These are phyloP conservation scores for Sussaba pulchella DNA, from an alignment of 2,888 invertebrate species.

Conservation along the genomic window DNA sequence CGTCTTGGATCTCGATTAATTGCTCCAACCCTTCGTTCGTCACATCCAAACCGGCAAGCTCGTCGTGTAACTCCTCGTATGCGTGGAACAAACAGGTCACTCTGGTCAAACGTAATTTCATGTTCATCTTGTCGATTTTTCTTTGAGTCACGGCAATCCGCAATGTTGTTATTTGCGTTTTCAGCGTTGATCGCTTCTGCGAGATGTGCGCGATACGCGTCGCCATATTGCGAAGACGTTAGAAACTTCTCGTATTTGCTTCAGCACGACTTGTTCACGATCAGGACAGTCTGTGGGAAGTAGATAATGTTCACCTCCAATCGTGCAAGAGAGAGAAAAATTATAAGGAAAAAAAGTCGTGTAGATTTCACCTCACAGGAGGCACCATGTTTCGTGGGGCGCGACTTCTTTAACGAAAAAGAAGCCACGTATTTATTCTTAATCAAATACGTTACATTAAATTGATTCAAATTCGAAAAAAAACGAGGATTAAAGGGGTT, in stretches of 20 bases:
- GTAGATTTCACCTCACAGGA: constrained; percentile 62
- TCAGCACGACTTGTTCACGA: no score
- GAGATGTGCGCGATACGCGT: constrained; percentile 36
- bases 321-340: background rate
- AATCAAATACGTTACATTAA: no score
- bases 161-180: constrained; percentile 40
- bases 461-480: no score
- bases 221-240: no score
- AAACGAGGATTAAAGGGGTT: no score
- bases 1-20: no score
- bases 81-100: constrained; percentile 35
- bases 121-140: constrained; percentile 24
- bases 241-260: no score
- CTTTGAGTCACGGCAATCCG: constrained; percentile 36
- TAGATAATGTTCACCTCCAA: no score
- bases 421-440: no score
- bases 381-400: no score
- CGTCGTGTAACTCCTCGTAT: constrained; percentile 44
- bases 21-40: background rate
- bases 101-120: constrained; percentile 40
- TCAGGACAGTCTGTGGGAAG: no score
- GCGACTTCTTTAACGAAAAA: no score
- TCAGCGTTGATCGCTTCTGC: constrained; percentile 38
- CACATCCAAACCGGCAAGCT: constrained; percentile 21
- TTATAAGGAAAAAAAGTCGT: background rate